These are phyloP conservation scores for Phocides pigmalion DNA, from an alignment of 1,140 invertebrate species.

Conservation along the genomic window DNA sequence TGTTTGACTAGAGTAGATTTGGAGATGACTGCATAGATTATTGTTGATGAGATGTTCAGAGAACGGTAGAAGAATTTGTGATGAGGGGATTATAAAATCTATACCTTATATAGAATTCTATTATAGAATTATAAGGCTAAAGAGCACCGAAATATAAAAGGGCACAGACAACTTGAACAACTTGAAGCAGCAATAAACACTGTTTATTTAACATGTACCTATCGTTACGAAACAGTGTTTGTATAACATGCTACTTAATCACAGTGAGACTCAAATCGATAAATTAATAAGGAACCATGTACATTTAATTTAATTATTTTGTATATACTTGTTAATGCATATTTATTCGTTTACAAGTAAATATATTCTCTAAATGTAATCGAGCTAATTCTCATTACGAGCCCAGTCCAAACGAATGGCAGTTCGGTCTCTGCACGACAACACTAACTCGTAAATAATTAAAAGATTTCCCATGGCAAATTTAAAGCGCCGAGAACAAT, in stretches of 20 bases:
- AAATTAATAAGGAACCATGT: not conserved
- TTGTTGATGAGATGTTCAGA: too few species aligned
- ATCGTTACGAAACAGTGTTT: not conserved
- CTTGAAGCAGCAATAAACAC: not conserved
- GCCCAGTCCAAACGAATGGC: constrained; percentile 26
- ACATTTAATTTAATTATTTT: not conserved
- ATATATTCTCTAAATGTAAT: constrained; percentile 12
- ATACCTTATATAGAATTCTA: too few species aligned
- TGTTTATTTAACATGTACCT: not conserved
- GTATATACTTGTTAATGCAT: constrained; percentile 7
- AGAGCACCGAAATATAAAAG: too few species aligned
- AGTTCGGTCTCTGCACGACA: constrained; percentile 35
- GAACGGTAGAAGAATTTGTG: too few species aligned
- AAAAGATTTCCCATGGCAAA: constrained; percentile 54
- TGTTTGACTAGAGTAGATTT: too few species aligned
- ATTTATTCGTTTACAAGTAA: constrained; percentile 19
- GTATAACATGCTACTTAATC: not conserved
- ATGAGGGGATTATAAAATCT: too few species aligned
- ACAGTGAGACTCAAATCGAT: constrained; percentile 3
- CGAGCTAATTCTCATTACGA: constrained; percentile 28
- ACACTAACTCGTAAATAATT: constrained; percentile 50
- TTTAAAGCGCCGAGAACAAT: constrained; percentile 45
- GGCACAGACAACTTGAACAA: too few species aligned
- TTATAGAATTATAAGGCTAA: too few species aligned
- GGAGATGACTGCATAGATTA: too few species aligned